Conservation (phyloP, 2,888 invertebrate genomes). For the Gymnoscelis rufifasciata region DNA sequence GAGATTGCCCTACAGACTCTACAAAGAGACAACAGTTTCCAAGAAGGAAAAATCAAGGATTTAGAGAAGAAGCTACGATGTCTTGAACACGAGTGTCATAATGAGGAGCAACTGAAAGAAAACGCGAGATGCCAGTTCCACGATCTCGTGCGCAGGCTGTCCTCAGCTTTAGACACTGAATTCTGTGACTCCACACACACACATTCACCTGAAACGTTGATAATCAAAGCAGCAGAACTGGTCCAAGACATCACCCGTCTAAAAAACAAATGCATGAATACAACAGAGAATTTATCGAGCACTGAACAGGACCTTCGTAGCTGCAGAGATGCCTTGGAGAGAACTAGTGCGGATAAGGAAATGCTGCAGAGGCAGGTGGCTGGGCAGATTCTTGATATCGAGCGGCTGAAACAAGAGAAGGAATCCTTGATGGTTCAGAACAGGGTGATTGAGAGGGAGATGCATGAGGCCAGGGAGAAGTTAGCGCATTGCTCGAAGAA, state of each 20-base stretch:
- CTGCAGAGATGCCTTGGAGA: constrained; percentile 82
- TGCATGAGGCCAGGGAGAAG: constrained; percentile 84
- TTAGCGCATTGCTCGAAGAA: constrained; percentile 81
- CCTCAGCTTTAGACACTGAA: constrained; percentile 85
- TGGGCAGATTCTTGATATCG: constrained; percentile 84
- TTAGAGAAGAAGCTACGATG: constrained; percentile 85
- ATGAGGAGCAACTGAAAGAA: constrained; percentile 87
- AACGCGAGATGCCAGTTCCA: constrained; percentile 82
- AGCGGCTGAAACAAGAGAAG: constrained; percentile 87
- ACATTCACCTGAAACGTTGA: constrained; percentile 83
- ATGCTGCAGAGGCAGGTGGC: constrained; percentile 86
- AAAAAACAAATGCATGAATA: constrained; percentile 80
- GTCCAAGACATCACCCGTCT: constrained; percentile 85
- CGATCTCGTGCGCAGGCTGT: constrained; percentile 85
- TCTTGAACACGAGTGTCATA: constrained; percentile 84
- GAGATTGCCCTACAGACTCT: constrained; percentile 86
- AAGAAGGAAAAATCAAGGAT: constrained; percentile 88
- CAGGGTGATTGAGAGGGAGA: constrained; percentile 85
- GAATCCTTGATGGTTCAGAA: constrained; percentile 86
- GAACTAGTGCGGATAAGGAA: constrained; percentile 84
- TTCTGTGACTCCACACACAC: constrained; percentile 82
- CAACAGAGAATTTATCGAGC: constrained; percentile 79
- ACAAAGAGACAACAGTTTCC: constrained; percentile 84
- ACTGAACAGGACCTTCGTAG: constrained; percentile 83
- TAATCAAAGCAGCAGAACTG: constrained; percentile 88